These are phyloP conservation scores for Gallinago nigripennis DNA, from an alignment of 2,797 vertebrate genomes.

Conservation along the genomic window DNA sequence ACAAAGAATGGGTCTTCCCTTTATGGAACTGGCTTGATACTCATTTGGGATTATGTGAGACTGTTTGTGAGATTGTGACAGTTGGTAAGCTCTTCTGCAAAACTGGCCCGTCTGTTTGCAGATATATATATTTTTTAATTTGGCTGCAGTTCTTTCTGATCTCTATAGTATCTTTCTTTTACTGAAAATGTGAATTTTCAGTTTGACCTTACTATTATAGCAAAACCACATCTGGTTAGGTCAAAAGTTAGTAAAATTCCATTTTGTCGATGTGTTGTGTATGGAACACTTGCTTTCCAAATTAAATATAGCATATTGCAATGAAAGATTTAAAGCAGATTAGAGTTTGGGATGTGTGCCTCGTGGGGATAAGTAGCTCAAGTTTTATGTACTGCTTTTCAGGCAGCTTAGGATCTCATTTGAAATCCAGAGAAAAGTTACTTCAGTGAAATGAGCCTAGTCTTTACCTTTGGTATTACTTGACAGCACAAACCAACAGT, in stretches of 20 bases:
- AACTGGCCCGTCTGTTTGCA: background rate
- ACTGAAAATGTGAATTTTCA: background rate
- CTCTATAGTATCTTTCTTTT: background rate
- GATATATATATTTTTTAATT: background rate
- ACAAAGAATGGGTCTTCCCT: slow-evolving; percentile 65
- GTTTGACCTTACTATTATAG: background rate
- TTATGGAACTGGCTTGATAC: slow-evolving; percentile 68
- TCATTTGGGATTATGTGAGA: slow-evolving; percentile 56
- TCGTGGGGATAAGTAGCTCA: background rate
- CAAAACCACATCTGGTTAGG: background rate
- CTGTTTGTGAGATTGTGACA: slow-evolving; percentile 46
- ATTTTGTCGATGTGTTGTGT: background rate
- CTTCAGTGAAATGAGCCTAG: background rate
- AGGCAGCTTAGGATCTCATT: background rate
- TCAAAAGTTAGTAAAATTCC: background rate
- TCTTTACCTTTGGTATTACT: background rate
- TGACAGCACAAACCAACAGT: background rate
- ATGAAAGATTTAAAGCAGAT: background rate
- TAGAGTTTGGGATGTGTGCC: background rate
- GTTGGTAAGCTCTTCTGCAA: slow-evolving; percentile 23
- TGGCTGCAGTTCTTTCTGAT: background rate
- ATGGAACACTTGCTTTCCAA: background rate
- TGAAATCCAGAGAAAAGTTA: background rate
- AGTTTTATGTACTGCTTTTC: background rate
- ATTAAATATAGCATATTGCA: background rate